A percentile compares a stretch with the other conserved stretches of the same genome.
These are phyloP conservation scores for Diarsia mendica DNA, from an alignment of 2,888 invertebrate species.

Conservation along the genomic window DNA sequence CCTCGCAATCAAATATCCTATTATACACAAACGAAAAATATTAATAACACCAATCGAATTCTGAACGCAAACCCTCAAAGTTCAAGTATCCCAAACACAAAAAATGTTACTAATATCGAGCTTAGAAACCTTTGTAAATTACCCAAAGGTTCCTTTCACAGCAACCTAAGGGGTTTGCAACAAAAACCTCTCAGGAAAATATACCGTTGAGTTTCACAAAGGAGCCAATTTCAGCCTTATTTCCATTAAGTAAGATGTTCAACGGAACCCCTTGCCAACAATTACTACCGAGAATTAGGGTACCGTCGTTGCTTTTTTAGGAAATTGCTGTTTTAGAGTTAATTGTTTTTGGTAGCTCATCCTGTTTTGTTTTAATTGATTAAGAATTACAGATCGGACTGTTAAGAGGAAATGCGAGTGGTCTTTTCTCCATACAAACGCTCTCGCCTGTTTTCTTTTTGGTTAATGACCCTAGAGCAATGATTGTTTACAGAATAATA, in stretches of 20 bases:
- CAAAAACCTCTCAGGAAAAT: conserved; percentile 48
- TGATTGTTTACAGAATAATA: no score
- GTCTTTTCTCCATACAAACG: no score
- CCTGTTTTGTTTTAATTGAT: conserved; percentile 27
- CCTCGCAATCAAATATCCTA: background rate
- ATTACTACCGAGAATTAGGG: conserved; percentile 49
- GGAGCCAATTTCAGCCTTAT: conserved; percentile 57
- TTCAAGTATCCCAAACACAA: conserved; percentile 14
- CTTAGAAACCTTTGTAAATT: conserved; percentile 32
- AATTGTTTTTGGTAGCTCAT: conserved; percentile 10
- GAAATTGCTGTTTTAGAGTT: conserved; percentile 32
- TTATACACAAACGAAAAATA: background rate
- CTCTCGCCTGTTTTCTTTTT: no score
- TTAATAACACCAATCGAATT: conserved; percentile 1
- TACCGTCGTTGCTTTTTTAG: conserved; percentile 34
- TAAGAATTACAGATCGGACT: background rate
- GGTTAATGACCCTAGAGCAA: no score
- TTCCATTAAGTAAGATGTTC: conserved; percentile 54
- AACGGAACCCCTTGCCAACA: conserved; percentile 43
- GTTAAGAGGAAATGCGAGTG: no score
- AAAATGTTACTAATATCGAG: conserved; percentile 40
- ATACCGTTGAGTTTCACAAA: conserved; percentile 40
- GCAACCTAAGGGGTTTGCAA: conserved; percentile 34
- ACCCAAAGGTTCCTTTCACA: conserved; percentile 15
- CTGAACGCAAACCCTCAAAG: conserved; percentile 20